phyloP scores from a whole-genome alignment of 2,113 vertebrate species.

The Trogon surrucura region DNA sequence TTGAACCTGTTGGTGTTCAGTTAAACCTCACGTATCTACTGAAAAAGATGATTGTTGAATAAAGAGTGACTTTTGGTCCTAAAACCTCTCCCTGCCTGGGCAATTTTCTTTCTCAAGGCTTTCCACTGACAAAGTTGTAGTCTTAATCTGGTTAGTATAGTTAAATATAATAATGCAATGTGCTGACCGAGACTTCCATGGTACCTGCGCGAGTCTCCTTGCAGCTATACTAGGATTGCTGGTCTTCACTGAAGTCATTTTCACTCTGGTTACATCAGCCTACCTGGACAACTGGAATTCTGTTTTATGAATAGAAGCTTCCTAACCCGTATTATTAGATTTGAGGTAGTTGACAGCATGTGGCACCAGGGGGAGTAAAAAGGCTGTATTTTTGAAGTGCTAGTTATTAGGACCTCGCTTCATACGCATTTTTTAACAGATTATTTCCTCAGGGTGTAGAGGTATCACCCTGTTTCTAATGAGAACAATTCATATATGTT shows the following conservation, averaged over 20 bases:
- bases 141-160: no score
- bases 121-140: background rate
- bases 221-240: background rate
- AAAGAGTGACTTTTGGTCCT: background rate
- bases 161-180: background rate
- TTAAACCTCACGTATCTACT: background rate
- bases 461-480: background rate
- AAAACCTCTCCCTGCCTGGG: background rate
- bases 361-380: slow-evolving; percentile 58
- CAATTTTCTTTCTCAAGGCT: background rate
- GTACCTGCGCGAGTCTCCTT: background rate
- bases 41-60: background rate
- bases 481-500: background rate
- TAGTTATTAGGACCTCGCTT: background rate
- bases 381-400: background rate
- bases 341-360: background rate
- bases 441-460: background rate
- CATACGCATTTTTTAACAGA: background rate
- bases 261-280: background rate
- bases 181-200: background rate
- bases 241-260: background rate
- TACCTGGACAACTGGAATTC: background rate
- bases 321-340: background rate
- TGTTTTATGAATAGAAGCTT: background rate
- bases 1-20: background rate